Conservation (phyloP, 2,888 invertebrate species). For the Salpingus planirostris region DNA sequence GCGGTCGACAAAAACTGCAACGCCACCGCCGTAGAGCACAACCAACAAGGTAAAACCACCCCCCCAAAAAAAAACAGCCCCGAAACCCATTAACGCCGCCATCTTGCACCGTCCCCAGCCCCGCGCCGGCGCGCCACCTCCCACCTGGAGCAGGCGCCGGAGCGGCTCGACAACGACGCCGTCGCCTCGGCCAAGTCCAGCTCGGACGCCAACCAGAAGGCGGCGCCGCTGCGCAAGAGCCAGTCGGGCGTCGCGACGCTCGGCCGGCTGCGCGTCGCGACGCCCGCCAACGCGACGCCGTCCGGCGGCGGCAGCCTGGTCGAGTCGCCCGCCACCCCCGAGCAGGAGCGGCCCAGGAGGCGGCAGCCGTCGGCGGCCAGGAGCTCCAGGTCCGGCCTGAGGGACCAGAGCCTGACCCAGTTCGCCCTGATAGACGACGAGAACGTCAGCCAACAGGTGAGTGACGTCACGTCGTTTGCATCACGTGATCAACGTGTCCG, state of each 20-base stretch:
- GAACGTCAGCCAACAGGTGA: conserved; percentile 76
- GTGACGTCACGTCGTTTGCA: conserved; percentile 2
- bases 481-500: background rate
- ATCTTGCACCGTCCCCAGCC: conserved; percentile 16
- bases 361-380: conserved; percentile 37
- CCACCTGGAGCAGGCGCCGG: conserved; percentile 38
- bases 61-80: background rate
- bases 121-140: conserved; percentile 38
- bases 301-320: conserved; percentile 20
- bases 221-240: conserved; percentile 37
- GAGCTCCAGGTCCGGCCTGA: conserved; percentile 44
- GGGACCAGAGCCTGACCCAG: conserved; percentile 80
- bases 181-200: conserved; percentile 48
- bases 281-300: conserved; percentile 23
- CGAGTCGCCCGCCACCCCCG: conserved; percentile 31
- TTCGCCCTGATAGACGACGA: conserved; percentile 91
- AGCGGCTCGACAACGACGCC: conserved; percentile 58
- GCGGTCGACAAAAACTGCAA: conserved; percentile 60
- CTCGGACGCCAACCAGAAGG: conserved; percentile 35
- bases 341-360: conserved; percentile 40
- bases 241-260: conserved; percentile 57
- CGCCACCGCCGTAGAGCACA: conserved; percentile 46
- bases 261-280: conserved; percentile 57
- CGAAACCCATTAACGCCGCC: background rate
- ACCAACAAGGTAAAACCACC: conserved; percentile 18